Percentiles rank a stretch among this genome's conserved stretches.
phyloP scores from a whole-genome alignment of 1,140 invertebrate species.

The Carposina sasakii region DNA sequence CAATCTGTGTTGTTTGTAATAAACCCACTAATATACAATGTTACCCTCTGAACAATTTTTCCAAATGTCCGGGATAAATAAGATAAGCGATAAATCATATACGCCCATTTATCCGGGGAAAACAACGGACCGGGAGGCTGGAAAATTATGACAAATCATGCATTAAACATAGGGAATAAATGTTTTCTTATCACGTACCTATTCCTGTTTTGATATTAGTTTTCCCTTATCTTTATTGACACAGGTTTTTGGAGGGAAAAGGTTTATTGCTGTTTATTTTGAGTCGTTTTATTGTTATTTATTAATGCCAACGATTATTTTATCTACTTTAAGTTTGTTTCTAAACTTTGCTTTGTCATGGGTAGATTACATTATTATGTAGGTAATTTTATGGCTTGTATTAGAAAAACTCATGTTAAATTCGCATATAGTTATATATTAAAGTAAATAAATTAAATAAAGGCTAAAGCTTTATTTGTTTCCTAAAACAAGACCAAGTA shows the following conservation, averaged over 20 bases:
- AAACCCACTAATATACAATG: conserved; percentile 45
- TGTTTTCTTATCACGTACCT: conserved; percentile 72
- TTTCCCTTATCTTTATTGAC: conserved; percentile 72
- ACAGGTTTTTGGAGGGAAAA: conserved; percentile 59
- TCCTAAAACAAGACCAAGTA: no score
- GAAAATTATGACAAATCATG: conserved; percentile 72
- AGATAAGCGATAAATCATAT: conserved; percentile 65
- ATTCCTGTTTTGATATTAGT: conserved; percentile 70
- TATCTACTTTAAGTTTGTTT: no score
- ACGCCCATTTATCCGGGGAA: conserved; percentile 59
- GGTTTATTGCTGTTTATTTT: conserved; percentile 46
- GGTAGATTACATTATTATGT: no score
- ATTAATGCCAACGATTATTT: no score
- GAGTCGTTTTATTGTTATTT: no score
- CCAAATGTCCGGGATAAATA: conserved; percentile 59
- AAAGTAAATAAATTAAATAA: no score
- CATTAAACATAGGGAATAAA: conserved; percentile 72
- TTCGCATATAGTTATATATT: no score
- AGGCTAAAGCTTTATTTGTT: no score
- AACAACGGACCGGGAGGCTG: conserved; percentile 60
- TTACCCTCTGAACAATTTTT: conserved; percentile 50
- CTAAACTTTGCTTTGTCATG: no score
- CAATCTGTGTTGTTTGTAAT: conserved; percentile 53
- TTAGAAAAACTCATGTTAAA: no score
- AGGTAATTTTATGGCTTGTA: no score